A percentile compares a stretch with the other conserved stretches of the same genome.
Conservation (phyloP, 92 coral and sea anemone species). For the Chrysogorgia sp. region DNA sequence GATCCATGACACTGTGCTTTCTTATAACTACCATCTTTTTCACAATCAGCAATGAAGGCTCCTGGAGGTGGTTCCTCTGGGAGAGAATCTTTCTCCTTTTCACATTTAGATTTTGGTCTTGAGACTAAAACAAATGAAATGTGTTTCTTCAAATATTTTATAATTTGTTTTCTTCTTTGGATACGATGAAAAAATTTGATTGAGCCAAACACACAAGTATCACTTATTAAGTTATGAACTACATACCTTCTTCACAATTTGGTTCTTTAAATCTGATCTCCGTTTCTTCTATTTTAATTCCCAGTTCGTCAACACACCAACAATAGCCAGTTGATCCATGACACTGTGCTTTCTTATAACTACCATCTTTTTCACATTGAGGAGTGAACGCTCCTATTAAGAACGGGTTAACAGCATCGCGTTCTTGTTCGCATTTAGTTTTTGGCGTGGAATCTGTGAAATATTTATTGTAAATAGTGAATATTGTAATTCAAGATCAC, state of each 20-base stretch:
- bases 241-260: conserved; percentile 18
- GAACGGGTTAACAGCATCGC: conserved; percentile 46
- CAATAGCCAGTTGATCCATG: conserved; percentile 68
- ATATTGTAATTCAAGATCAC: neutral
- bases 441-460: neutral
- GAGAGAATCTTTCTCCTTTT: conserved; percentile 58
- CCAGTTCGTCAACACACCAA: conserved; percentile 88
- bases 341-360: conserved; percentile 84
- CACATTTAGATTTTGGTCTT: conserved; percentile 10
- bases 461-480: too few relatives aligned
- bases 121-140: too few relatives aligned
- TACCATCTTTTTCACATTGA: conserved; percentile 77
- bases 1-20: too few relatives aligned
- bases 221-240: too few relatives aligned
- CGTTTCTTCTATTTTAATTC: conserved; percentile 69
- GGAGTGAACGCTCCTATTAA: conserved; percentile 58
- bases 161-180: too few relatives aligned
- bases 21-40: too few relatives aligned
- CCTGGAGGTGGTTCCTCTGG: too few relatives aligned
- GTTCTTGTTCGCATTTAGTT: conserved; percentile 45
- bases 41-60: too few relatives aligned
- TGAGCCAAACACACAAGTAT: too few relatives aligned
- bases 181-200: too few relatives aligned
- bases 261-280: neutral
- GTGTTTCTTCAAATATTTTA: too few relatives aligned